phyloP scores from a whole-genome alignment of 1,140 invertebrate genomes.

The Choristoneura fumiferana region DNA sequence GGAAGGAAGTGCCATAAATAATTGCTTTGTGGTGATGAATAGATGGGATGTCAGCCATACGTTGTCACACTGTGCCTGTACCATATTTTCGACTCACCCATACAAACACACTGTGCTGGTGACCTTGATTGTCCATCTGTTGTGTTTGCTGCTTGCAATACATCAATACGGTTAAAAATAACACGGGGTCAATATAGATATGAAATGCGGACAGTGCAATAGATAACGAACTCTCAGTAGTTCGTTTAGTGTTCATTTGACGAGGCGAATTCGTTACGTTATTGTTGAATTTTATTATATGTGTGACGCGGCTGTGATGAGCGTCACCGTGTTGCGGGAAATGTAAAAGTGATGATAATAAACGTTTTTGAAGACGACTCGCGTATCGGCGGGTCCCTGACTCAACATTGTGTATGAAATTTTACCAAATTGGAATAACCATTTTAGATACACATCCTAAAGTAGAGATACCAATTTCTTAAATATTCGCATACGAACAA shows the following conservation, averaged over 20 bases:
- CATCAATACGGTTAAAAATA: constrained; percentile 25
- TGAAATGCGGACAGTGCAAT: not conserved
- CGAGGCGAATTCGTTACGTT: no score
- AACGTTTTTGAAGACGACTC: not conserved
- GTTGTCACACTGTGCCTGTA: not conserved
- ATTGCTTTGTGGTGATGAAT: no score
- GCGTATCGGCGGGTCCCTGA: no score
- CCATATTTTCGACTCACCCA: constrained; percentile 52
- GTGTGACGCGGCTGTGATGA: no score
- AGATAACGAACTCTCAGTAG: not conserved
- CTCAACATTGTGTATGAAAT: no score
- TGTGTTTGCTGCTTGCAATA: constrained; percentile 58
- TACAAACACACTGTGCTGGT: constrained; percentile 62
- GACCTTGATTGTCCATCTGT: constrained; percentile 50
- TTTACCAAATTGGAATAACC: no score
- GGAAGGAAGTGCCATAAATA: no score
- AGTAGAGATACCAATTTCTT: no score
- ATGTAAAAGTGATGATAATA: not conserved
- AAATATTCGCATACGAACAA: no score
- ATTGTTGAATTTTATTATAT: no score
- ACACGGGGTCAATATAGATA: not conserved
- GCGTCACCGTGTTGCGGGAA: not conserved
- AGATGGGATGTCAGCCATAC: no score
- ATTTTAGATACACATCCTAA: no score
- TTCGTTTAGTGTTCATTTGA: not conserved